phyloP scores from a whole-genome alignment of 1,140 invertebrate species.

The Diplogasteroides magnus region DNA sequence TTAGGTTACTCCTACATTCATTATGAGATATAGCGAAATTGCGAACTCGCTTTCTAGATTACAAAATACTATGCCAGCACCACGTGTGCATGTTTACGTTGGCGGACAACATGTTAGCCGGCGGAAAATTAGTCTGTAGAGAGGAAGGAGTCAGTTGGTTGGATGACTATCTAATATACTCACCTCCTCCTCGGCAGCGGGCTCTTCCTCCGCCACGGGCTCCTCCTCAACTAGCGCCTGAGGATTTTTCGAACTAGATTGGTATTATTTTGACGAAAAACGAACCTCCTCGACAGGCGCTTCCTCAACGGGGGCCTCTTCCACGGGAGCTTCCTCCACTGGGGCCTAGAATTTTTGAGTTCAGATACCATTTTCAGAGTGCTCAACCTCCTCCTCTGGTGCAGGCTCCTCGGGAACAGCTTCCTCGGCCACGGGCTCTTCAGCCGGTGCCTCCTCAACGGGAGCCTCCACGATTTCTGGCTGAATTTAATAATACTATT shows the following conservation, averaged over 20 bases:
- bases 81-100: too few relatives aligned
- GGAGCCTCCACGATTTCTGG: conserved; percentile 1
- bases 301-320: conserved; percentile 28
- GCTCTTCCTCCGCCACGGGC: conserved; percentile 22
- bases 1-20: too few relatives aligned
- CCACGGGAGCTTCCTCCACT: conserved; percentile 7
- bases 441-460: conserved; percentile 17
- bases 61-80: too few relatives aligned
- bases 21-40: too few relatives aligned
- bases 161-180: neutral
- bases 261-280: neutral
- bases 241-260: neutral
- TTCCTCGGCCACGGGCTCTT: conserved; percentile 8
- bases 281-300: neutral
- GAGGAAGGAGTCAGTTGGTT: too few relatives aligned
- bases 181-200: conserved; percentile 7
- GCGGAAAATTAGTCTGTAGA: too few relatives aligned
- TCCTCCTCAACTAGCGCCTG: conserved; percentile 25
- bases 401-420: conserved; percentile 7
- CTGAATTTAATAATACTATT: too few relatives aligned
- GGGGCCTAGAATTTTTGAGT: too few relatives aligned
- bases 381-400: conserved; percentile 14
- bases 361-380: too few relatives aligned
- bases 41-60: too few relatives aligned
- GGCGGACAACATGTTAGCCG: too few relatives aligned